Evolutionary conservation across 2,113 vertebrate genomes (phyloP), one percentile per base, ranked within the genome.

Genomic region (Tachysurus vachellii): DNA sequence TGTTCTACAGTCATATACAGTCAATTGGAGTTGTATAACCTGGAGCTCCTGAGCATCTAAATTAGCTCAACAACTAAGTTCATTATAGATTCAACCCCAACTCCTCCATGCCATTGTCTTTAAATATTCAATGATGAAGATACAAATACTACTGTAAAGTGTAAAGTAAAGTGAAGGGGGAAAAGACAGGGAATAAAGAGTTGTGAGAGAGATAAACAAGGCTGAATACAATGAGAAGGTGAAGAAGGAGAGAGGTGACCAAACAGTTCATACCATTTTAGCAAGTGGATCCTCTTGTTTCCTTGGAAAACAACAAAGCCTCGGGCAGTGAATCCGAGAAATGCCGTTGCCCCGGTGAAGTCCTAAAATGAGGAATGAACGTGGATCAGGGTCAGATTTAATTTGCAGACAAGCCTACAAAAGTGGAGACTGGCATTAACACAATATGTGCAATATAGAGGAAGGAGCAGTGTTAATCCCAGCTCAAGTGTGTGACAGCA

Each of bases 231-330:
- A 54, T 75, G 54, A 57, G 50, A 73, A 17, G 5, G 23, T 56
- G 7, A 80, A 68, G 62, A 36, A 80, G 4, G 21, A 80, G 9
- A 36, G 8, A 21, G 53, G 53, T 57, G 5, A 26, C 0, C 54
- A 87, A 73, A 79, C 64, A 8, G 7, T 56, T 79, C 93, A 95
- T 95, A 99, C 98, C 98, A 99, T 96, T 97, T 98, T 91, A 99
- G 95, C 88, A 99, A 96, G 87, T 99, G 96, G 93, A 97, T 99
- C 92, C 98, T 96, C 94, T 99, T 99, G 94, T 99, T 99, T 92
- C 98, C 98, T 92, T 99, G 98, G 93, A 99, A 99, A 89, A 99
- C 98, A 87, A 99, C 97, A 94, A 99, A 98, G 80, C 98, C 98
- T 76, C 96, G 95, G 89, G 97, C 97, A 80, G 98, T 99, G 93